A percentile compares a stretch with the other conserved stretches of the same genome.
Evolutionary conservation across 2,797 vertebrate genomes (phyloP).

Genomic region (Poeciliopsis infans): DNA sequence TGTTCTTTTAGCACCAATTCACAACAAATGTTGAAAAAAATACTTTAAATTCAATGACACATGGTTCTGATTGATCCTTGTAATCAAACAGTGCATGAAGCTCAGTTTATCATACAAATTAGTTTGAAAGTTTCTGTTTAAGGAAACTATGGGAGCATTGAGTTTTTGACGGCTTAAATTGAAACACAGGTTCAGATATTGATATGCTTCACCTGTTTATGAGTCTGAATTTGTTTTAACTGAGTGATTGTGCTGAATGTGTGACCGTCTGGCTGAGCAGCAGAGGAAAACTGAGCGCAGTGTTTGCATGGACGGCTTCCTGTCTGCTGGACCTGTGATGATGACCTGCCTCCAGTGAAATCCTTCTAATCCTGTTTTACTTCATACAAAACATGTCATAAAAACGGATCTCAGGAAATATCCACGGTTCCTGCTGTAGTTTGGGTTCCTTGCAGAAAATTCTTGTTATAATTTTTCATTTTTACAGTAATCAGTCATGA

Average conservation of each 20-base stretch:
- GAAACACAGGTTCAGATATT: background rate
- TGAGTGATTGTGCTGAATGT: background rate
- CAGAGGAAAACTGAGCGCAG: no score
- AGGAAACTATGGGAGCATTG: background rate
- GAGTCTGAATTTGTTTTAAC: background rate
- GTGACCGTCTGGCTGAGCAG: no score
- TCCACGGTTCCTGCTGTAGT: background rate
- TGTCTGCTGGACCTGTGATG: no score
- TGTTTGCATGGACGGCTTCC: background rate
- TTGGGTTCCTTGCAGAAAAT: background rate
- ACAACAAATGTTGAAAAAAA: no score
- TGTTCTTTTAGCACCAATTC: no score
- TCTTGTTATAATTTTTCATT: background rate
- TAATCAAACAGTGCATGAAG: no score
- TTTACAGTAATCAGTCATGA: background rate
- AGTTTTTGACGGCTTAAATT: no score
- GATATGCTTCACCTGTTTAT: background rate
- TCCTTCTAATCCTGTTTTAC: conserved; percentile 1
- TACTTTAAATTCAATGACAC: no score
- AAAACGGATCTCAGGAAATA: background rate
- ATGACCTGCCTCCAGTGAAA: background rate
- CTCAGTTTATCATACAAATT: no score
- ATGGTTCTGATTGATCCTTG: no score
- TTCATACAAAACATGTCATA: background rate
- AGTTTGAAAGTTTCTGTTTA: background rate